Conservation (phyloP, 2,797 vertebrate species). For the Lates japonicus region DNA sequence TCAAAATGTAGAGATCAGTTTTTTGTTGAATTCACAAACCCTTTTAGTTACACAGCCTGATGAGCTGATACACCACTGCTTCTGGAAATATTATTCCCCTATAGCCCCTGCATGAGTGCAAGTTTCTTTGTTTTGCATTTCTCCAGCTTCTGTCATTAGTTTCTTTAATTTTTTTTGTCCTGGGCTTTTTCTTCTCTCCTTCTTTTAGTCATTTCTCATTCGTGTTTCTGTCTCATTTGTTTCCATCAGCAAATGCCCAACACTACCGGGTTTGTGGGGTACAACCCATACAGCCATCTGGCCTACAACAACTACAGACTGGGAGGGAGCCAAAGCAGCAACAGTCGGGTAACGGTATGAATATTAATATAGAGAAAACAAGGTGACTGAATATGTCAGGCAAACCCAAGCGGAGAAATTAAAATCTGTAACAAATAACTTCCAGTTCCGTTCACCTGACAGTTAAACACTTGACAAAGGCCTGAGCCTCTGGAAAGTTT, state of each 20-base stretch:
- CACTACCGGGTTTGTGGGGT: constrained; percentile 99
- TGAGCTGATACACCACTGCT: constrained; percentile 30
- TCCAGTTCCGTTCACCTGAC: background rate
- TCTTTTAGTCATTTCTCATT: constrained; percentile 95
- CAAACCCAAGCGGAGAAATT: constrained; percentile 3
- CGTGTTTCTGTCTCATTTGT: constrained; percentile 98
- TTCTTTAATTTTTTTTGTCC: constrained; percentile 18
- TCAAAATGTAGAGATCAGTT: background rate
- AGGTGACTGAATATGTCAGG: constrained; percentile 11
- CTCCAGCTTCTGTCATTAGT: constrained; percentile 46
- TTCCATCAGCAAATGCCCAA: constrained; percentile 99
- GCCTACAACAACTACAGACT: constrained; percentile 99
- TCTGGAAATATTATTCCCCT: constrained; percentile 34
- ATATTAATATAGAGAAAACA: constrained; percentile 45
- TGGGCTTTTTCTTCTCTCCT: constrained; percentile 58
- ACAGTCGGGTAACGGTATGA: constrained; percentile 99
- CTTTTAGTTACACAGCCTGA: constrained; percentile 8
- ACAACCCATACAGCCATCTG: constrained; percentile 99
- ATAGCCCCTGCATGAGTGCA: constrained; percentile 70
- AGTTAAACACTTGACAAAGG: too few species aligned
- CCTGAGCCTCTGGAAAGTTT: too few species aligned
- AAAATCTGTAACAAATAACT: background rate
- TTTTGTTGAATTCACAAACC: constrained; percentile 11
- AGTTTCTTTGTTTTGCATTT: constrained; percentile 51
- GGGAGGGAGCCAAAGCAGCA: constrained; percentile 99